A percentile compares a stretch with the other conserved stretches of the same genome.
phyloP scores from a whole-genome alignment of 2,113 vertebrate genomes.

The human (Homo sapiens) region GRCh38 chr18:78904501-78905000 shows the following conservation, averaged over 20 bases:
- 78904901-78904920: neutral
- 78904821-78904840: rapidly evolving
- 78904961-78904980: neutral
- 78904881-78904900: neutral
- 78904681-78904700: neutral
- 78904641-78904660: neutral
- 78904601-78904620: neutral
- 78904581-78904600: neutral
- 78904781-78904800: neutral
- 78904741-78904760: neutral
- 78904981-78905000: neutral
- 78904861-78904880: no score
- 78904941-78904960: neutral
- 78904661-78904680: neutral
- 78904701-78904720: neutral
- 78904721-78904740: neutral
- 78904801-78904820: neutral
- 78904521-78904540: neutral
- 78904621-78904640: neutral
- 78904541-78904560: neutral
- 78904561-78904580: rapidly evolving
- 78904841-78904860: rapidly evolving
- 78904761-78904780: neutral
- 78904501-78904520: no score
- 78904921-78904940: neutral